These are phyloP conservation scores for Rhyacichthys aspro DNA, from an alignment of 2,797 vertebrate genomes.

Conservation along the genomic window DNA sequence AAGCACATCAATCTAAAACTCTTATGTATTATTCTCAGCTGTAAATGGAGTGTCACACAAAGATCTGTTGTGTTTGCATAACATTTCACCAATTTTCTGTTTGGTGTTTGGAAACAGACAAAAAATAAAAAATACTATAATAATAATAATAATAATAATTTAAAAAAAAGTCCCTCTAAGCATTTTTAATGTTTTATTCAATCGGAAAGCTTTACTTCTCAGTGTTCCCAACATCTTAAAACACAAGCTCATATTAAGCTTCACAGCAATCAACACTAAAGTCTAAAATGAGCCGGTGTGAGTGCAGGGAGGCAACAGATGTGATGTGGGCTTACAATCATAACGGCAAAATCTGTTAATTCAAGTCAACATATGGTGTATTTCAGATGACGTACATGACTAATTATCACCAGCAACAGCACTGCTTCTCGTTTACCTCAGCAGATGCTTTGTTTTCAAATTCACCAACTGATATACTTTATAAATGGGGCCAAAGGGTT, in stretches of 20 bases:
- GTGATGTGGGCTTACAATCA: constrained; percentile 18
- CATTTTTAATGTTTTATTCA: too few species aligned
- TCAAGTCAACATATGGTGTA: constrained; percentile 9
- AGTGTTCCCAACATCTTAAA: constrained; percentile 11
- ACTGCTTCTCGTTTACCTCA: neutral
- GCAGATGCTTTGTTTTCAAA: neutral
- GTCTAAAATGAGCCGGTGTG: constrained; percentile 1
- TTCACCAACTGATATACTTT: neutral
- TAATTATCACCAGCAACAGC: neutral
- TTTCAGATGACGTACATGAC: neutral
- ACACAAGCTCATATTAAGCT: constrained; percentile 8
- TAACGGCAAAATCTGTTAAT: constrained; percentile 7
- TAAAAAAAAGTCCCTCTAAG: too few species aligned
- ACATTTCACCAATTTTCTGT: constrained; percentile 36
- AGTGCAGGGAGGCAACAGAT: constrained; percentile 11
- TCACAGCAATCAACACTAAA: neutral
- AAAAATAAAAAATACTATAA: constrained; percentile 3
- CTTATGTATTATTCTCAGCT: constrained; percentile 29
- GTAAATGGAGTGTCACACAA: constrained; percentile 43
- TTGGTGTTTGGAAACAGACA: constrained; percentile 2
- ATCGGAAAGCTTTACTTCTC: too few species aligned
- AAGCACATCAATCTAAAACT: neutral
- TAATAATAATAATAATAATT: too few species aligned
- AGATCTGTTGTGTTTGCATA: constrained; percentile 42
- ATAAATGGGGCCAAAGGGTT: neutral